Percentiles rank a stretch among this genome's conserved stretches.
These are phyloP conservation scores for Melinaea menophilus DNA, from an alignment of 2,888 invertebrate genomes.

Conservation along the genomic window DNA sequence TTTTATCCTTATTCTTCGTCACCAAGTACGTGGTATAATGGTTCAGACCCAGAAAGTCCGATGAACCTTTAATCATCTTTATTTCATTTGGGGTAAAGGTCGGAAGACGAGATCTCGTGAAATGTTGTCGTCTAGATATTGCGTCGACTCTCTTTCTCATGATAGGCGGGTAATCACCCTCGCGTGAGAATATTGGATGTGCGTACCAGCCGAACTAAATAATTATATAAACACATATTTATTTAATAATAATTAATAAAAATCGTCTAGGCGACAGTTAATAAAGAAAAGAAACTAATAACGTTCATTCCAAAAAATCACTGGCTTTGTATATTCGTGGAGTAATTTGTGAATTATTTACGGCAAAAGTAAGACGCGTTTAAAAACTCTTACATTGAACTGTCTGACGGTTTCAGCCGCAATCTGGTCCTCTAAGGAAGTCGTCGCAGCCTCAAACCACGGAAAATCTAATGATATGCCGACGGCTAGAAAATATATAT, in stretches of 20 bases:
- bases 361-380: background rate
- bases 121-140: constrained; percentile 78
- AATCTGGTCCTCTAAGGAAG: constrained; percentile 52
- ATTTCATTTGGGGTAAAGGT: constrained; percentile 79
- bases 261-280: too few relatives aligned
- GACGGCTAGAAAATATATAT: constrained; percentile 29
- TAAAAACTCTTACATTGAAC: constrained; percentile 52
- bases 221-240: background rate
- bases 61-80: constrained; percentile 76
- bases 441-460: constrained; percentile 67
- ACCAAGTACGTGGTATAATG: constrained; percentile 81
- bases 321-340: too few relatives aligned
- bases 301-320: too few relatives aligned
- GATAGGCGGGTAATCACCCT: constrained; percentile 81
- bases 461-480: constrained; percentile 66
- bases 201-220: constrained; percentile 81
- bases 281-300: too few relatives aligned
- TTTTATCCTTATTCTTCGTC: constrained; percentile 45
- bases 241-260: too few relatives aligned
- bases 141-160: constrained; percentile 79
- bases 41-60: constrained; percentile 86
- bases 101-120: constrained; percentile 79
- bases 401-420: constrained; percentile 71
- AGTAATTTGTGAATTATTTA: background rate
- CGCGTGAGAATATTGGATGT: constrained; percentile 80